Conservation (phyloP, 2,113 vertebrate genomes). For the Myxocyprinus asiaticus region DNA sequence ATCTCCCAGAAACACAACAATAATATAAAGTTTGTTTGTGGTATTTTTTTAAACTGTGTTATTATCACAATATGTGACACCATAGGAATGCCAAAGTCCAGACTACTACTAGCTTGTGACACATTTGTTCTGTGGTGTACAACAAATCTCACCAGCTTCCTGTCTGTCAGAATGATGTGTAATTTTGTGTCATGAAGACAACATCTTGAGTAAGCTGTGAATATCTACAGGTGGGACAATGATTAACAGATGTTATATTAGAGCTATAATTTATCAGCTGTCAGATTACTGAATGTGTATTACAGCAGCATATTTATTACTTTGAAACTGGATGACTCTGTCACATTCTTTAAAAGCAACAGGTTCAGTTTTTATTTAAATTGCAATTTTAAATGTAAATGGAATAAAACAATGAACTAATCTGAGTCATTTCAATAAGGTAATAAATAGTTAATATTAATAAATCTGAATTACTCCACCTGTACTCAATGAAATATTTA, state of each 20-base stretch:
- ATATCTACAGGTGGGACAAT: constrained; percentile 36
- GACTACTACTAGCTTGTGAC: constrained; percentile 1
- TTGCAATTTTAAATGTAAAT: too few relatives aligned
- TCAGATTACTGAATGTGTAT: neutral
- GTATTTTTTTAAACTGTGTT: too few relatives aligned
- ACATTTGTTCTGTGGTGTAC: constrained; percentile 2
- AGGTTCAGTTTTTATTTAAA: neutral
- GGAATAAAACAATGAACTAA: too few relatives aligned
- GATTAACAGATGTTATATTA: constrained; percentile 36
- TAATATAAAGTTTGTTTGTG: too few relatives aligned
- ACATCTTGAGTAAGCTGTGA: constrained; percentile 28
- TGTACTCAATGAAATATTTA: too few relatives aligned
- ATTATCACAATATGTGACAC: neutral
- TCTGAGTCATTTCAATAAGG: too few relatives aligned
- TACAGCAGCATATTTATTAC: constrained; percentile 25
- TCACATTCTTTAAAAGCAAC: neutral
- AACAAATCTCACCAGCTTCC: constrained; percentile 28
- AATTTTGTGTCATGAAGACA: constrained; percentile 17
- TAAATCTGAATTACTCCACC: too few relatives aligned
- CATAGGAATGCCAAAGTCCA: neutral
- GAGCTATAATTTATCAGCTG: too few relatives aligned
- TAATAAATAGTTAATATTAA: too few relatives aligned
- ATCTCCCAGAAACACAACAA: too few relatives aligned
- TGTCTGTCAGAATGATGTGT: constrained; percentile 12
- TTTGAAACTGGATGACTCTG: constrained; percentile 29